Conservation (phyloP, 2,888 invertebrate genomes). For the Heliconius cydno region DNA sequence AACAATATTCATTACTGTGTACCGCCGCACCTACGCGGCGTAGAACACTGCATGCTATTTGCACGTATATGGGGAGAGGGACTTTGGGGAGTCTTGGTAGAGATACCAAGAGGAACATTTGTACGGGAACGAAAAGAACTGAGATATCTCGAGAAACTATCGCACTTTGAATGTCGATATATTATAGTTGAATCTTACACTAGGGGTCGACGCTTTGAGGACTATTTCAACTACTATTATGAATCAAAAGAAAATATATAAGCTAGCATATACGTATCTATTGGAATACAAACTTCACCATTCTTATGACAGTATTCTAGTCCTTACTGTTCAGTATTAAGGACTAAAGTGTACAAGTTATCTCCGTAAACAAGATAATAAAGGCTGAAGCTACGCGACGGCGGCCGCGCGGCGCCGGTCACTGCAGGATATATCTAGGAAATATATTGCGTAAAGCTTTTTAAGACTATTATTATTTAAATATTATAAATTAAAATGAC, state of each 20-base stretch:
- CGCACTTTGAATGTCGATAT: neutral
- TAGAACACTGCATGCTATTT: no score
- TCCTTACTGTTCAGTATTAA: constrained; percentile 7
- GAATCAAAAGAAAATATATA: constrained; percentile 12
- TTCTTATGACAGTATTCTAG: neutral
- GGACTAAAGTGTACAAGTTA: neutral
- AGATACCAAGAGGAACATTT: no score
- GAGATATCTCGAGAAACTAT: no score
- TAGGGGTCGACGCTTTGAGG: neutral
- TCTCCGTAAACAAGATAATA: constrained; percentile 14
- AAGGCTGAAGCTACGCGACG: neutral
- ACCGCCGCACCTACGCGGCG: no score
- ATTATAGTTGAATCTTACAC: neutral
- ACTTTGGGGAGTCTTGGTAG: no score
- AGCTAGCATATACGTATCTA: neutral
- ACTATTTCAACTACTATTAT: neutral
- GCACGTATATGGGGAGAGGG: no score
- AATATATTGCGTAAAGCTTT: constrained; percentile 1
- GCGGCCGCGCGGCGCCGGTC: constrained; percentile 15
- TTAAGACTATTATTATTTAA: neutral
- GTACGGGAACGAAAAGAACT: no score
- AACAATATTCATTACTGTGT: no score
- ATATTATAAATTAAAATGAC: neutral
- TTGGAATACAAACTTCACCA: neutral
- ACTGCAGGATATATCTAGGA: neutral